A percentile compares a stretch with the other conserved stretches of the same genome.
Conservation (phyloP, 2,888 invertebrate species). For the Calameuta idolon region DNA sequence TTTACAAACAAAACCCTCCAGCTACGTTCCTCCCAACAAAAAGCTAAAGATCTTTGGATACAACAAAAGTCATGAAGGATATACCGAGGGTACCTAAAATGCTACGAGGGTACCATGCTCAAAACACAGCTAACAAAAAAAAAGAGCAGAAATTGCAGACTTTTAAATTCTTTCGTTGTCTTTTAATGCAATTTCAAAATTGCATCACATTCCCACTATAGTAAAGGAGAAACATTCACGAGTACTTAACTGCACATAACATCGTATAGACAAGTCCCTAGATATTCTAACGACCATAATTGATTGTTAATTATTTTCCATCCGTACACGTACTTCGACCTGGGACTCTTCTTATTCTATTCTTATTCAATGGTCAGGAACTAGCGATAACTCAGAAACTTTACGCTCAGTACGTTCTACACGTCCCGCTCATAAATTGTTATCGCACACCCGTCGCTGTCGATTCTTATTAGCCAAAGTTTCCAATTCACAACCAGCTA, state of each 20-base stretch:
- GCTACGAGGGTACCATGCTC: not conserved
- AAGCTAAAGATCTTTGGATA: not conserved
- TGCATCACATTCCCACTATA: no score
- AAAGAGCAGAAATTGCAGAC: not conserved
- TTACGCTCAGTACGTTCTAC: not conserved
- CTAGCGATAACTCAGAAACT: not conserved
- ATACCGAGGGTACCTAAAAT: not conserved
- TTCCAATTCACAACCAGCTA: not conserved
- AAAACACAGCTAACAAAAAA: not conserved
- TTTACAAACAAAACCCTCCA: not conserved
- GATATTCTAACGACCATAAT: not conserved
- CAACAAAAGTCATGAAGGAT: not conserved
- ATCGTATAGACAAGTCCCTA: not conserved
- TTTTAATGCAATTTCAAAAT: not conserved
- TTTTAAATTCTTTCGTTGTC: not conserved
- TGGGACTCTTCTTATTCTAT: not conserved
- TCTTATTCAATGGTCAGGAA: not conserved
- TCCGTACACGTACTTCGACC: not conserved
- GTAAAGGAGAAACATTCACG: not conserved
- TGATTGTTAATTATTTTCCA: not conserved
- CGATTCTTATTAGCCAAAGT: not conserved
- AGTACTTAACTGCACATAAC: not conserved
- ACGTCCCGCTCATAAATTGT: not conserved
- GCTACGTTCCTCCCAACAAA: not conserved
- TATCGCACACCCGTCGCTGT: not conserved